These are phyloP conservation scores for Drosophila rhopaloa DNA, from an alignment of 1,140 invertebrate species.

Conservation along the genomic window DNA sequence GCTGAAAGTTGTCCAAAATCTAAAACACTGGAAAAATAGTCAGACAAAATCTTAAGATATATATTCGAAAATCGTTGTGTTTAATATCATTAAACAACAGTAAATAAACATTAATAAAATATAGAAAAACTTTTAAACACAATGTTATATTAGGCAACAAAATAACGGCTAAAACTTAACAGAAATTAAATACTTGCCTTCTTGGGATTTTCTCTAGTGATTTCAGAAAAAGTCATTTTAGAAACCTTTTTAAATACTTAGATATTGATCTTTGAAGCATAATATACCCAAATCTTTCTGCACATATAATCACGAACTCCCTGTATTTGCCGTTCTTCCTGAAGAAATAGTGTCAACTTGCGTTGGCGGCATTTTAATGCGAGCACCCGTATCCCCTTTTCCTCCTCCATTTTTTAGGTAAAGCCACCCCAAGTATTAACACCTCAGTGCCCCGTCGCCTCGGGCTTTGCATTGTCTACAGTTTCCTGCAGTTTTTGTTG, in stretches of 20 bases:
- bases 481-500: constrained; percentile 62
- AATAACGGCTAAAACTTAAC: no score
- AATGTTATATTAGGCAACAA: no score
- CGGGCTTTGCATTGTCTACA: constrained; percentile 61
- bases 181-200: no score
- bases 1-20: constrained; percentile 56
- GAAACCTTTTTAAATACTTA: not conserved
- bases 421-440: constrained; percentile 54
- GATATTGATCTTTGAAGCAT: not conserved
- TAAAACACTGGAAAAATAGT: constrained; percentile 1
- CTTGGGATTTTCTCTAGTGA: no score
- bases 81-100: no score
- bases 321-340: constrained; percentile 35
- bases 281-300: not conserved
- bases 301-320: constrained; percentile 5
- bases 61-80: no score
- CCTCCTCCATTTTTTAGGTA: not conserved
- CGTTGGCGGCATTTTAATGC: constrained; percentile 76
- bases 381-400: constrained; percentile 1
- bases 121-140: not conserved
- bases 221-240: no score
- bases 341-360: constrained; percentile 79
- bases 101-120: no score
- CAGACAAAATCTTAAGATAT: no score
- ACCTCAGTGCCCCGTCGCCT: constrained; percentile 39